These are phyloP conservation scores for Odontophorus gujanensis DNA, from an alignment of 2,113 vertebrate species.

Conservation along the genomic window DNA sequence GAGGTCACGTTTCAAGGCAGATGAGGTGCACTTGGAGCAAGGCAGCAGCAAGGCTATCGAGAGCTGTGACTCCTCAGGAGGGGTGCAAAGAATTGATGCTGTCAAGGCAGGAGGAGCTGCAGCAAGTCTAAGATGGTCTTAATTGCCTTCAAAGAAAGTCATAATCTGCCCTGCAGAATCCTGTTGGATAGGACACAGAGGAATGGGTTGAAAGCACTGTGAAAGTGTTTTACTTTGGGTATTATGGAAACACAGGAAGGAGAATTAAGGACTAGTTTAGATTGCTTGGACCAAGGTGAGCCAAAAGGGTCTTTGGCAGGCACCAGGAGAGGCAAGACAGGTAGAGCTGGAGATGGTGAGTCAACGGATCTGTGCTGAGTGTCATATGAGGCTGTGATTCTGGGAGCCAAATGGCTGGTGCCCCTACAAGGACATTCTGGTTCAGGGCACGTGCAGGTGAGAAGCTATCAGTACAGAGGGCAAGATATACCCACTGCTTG, in stretches of 20 bases:
- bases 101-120: neutral
- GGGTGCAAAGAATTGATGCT: neutral
- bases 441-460: neutral
- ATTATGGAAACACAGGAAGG: neutral
- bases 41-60: neutral
- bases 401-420: neutral
- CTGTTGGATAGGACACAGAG: neutral
- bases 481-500: neutral
- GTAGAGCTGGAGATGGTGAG: neutral
- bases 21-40: neutral
- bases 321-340: neutral
- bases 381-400: neutral
- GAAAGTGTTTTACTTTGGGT: accelerated
- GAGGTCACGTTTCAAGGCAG: neutral
- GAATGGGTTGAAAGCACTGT: neutral
- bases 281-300: accelerated
- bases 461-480: neutral
- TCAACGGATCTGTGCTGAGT: accelerated
- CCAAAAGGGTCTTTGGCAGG: neutral
- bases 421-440: accelerated
- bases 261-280: neutral
- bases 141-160: neutral
- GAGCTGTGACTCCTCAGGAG: neutral
- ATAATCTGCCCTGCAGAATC: constrained; percentile 17
- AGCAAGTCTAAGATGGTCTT: constrained; percentile 33